A percentile compares a stretch with the other conserved stretches of the same genome.
Evolutionary conservation across 1,140 invertebrate genomes (phyloP).

Genomic region (Euglossa dilemma): DNA sequence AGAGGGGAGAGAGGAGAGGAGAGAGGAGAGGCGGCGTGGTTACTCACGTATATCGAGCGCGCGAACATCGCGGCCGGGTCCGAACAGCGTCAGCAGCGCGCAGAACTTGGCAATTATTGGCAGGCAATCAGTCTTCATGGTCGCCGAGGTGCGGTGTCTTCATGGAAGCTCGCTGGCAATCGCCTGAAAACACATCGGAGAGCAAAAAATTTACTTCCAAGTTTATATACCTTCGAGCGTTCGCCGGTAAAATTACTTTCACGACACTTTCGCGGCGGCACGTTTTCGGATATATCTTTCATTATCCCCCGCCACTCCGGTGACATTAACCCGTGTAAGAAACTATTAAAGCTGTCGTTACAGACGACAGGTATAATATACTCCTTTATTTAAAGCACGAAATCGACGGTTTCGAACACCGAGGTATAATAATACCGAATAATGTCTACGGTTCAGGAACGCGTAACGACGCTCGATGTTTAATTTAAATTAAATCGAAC

Average conservation of each 20-base stretch:
- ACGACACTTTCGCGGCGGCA: no score
- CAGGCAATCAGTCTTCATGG: slow-evolving; percentile 79
- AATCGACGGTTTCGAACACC: no score
- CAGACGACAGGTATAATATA: no score
- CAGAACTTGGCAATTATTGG: slow-evolving; percentile 71
- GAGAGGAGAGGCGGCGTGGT: background rate
- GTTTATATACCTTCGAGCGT: background rate
- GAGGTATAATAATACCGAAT: no score
- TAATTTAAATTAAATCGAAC: no score
- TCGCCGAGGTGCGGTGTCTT: slow-evolving; percentile 72
- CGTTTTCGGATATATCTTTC: no score
- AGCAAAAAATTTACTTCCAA: slow-evolving; percentile 24
- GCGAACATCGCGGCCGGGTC: slow-evolving; percentile 66
- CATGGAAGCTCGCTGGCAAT: slow-evolving; percentile 73
- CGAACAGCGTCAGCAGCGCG: slow-evolving; percentile 70
- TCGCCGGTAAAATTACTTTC: background rate
- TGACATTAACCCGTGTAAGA: no score
- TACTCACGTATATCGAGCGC: slow-evolving; percentile 77
- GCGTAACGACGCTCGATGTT: no score
- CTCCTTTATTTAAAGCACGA: no score
- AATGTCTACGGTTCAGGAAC: no score
- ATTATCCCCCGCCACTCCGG: no score
- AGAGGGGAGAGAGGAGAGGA: background rate
- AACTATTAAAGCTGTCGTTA: no score
- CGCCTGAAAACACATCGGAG: slow-evolving; percentile 64